Percentiles rank a stretch among this genome's conserved stretches.
phyloP scores from a whole-genome alignment of 1,140 invertebrate genomes.

The Euglossa dilemma region DNA sequence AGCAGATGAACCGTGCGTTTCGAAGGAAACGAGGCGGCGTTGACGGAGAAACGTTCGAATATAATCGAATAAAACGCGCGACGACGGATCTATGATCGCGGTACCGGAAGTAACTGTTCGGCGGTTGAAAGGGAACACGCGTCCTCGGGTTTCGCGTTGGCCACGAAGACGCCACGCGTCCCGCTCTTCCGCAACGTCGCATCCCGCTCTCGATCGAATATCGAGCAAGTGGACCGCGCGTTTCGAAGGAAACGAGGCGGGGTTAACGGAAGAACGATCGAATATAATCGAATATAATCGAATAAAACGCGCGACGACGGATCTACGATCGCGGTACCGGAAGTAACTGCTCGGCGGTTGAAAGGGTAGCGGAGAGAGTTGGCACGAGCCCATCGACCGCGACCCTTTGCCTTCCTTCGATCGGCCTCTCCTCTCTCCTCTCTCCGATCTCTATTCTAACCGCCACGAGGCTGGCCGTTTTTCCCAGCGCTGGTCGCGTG shows the following conservation, averaged over 20 bases:
- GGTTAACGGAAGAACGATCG: background rate
- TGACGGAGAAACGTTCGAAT: background rate
- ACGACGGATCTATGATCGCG: background rate
- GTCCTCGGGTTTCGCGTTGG: too few relatives aligned
- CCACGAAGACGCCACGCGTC: too few relatives aligned
- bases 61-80: conserved; percentile 17
- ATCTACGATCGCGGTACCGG: conserved; percentile 11
- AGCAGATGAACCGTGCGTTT: too few relatives aligned
- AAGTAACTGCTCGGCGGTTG: conserved; percentile 44
- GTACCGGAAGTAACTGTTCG: conserved; percentile 49
- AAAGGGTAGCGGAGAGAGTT: conserved; percentile 42
- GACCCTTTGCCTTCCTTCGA: conserved; percentile 28
- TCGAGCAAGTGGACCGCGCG: too few relatives aligned
- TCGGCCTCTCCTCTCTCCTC: conserved; percentile 8
- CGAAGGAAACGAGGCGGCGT: background rate
- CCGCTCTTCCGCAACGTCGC: too few relatives aligned
- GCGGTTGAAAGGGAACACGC: conserved; percentile 44
- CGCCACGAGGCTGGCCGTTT: too few relatives aligned
- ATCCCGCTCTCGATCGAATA: too few relatives aligned
- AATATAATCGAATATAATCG: too few relatives aligned
- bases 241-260: too few relatives aligned
- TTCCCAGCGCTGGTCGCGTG: conserved; percentile 16
- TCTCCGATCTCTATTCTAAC: too few relatives aligned
- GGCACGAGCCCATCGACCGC: conserved; percentile 44
- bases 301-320: conserved; percentile 13